phyloP scores from a whole-genome alignment of 2,113 vertebrate species.

The Oriolus oriolus region DNA sequence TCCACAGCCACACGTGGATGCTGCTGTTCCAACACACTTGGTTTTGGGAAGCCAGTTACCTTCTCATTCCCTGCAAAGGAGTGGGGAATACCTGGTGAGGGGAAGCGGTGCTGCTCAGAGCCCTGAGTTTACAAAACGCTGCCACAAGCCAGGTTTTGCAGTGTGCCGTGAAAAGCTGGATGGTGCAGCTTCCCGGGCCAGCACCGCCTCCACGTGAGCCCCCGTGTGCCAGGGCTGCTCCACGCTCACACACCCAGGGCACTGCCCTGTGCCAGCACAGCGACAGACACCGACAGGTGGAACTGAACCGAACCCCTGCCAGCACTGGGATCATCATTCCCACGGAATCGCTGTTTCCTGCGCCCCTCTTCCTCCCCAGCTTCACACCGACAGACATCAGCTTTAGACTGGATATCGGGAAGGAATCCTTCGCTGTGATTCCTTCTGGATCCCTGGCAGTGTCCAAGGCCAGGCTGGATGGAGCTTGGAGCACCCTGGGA shows the following conservation, averaged over 20 bases:
- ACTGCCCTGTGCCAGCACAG: neutral
- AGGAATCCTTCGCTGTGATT: accelerated
- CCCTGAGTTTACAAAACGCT: neutral
- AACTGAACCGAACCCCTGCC: accelerated
- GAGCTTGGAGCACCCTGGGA: accelerated
- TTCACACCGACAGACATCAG: neutral
- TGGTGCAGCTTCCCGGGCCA: neutral
- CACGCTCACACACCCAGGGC: neutral
- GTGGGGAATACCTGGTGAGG: neutral
- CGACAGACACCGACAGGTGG: neutral
- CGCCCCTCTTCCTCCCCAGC: neutral
- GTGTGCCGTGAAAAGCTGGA: neutral
- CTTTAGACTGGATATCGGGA: accelerated
- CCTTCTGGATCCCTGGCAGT: neutral
- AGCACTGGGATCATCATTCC: neutral
- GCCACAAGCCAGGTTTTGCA: accelerated
- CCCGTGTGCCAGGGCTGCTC: neutral
- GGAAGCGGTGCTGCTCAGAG: neutral
- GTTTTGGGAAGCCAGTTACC: neutral
- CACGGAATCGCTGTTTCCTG: neutral
- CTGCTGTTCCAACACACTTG: neutral
- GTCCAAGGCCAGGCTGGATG: accelerated
- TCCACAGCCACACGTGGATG: neutral
- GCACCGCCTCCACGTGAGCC: neutral
- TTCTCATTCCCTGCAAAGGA: neutral